Evolutionary conservation across 2,113 vertebrate species (phyloP), one percentile per base, ranked within the genome.

Genomic region (Siphamia tubifer): DNA sequence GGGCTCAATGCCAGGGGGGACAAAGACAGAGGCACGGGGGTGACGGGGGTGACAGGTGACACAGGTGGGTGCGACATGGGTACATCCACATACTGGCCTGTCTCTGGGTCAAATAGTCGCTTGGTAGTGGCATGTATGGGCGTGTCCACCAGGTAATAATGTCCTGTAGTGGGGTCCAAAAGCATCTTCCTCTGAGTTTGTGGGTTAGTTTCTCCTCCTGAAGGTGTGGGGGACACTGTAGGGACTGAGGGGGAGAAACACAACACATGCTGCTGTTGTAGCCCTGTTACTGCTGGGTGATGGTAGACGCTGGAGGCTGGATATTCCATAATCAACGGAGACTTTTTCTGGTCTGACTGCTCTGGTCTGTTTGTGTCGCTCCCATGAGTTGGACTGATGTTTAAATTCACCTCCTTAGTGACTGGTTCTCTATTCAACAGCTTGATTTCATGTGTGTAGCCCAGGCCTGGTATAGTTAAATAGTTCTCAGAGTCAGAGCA

Each of bases 71-170:
- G 9, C 85, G 92, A 63, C 87, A 98, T 68, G 2, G 96, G 95
- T 27, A 99, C 92, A n/a, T 99, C 96, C 84, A 98, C 93, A n/a
- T 95, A 99, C 82, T 96, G 96, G 24, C 96, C 95, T 0, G 94
- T 98, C 79, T 99, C 97, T 0, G 97, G 97, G 81, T 98, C 95
- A 66, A 95, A 98, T 8, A 98, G 93, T 81, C 95, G 91, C 73
- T 95, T 93, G 27, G 94, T 94, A 52, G 92, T 68, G 12, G 93
- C 87, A 74, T 92, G 92, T 12, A 96, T 75, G 0, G 97, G 95
- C 0, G 95, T 93, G 83, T 99, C 97, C 78, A 99, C 96, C 77
- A 98, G 84, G 84, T 98, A 98, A 85, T 94, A 98, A 79, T 98
- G 96, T 65, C 97, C 97, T 0, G 96, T 98, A 19, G 93, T 92